phyloP scores from a whole-genome alignment of 2,797 vertebrate species.

The Anas bernieri region DNA sequence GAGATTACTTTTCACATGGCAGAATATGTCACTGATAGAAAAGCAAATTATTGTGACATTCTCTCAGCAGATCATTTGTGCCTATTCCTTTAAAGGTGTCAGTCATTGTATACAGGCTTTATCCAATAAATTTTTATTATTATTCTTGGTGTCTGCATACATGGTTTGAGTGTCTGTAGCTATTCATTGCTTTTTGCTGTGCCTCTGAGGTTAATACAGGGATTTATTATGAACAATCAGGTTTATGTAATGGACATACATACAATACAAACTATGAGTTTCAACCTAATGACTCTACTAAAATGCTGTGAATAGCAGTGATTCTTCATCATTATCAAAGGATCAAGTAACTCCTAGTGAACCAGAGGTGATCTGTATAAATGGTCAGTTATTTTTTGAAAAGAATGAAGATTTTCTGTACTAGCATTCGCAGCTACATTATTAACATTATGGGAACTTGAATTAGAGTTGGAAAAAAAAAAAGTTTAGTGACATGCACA shows the following conservation, averaged over 20 bases:
- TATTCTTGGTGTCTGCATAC: rapidly evolving
- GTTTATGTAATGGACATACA: not conserved
- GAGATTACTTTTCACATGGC: not conserved
- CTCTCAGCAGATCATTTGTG: rapidly evolving
- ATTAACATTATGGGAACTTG: not conserved
- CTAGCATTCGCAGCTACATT: not conserved
- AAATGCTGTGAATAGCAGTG: not conserved
- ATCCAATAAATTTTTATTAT: not conserved
- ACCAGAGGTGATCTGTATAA: not conserved
- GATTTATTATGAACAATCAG: not conserved
- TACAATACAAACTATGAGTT: not conserved
- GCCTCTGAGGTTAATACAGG: not conserved
- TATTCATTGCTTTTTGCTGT: not conserved
- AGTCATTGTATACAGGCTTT: not conserved
- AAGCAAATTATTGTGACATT: not conserved
- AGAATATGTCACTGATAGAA: not conserved
- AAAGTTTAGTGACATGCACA: not conserved
- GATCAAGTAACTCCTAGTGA: not conserved
- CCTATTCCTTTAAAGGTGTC: not conserved
- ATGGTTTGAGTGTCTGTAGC: not conserved
- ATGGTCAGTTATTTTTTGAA: not conserved
- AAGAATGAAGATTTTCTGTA: not conserved
- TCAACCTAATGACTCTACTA: not conserved
- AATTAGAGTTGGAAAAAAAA: not conserved
- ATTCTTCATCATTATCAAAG: not conserved